Conservation (phyloP, 2,113 vertebrate genomes). For the Spheniscus mendiculus region DNA sequence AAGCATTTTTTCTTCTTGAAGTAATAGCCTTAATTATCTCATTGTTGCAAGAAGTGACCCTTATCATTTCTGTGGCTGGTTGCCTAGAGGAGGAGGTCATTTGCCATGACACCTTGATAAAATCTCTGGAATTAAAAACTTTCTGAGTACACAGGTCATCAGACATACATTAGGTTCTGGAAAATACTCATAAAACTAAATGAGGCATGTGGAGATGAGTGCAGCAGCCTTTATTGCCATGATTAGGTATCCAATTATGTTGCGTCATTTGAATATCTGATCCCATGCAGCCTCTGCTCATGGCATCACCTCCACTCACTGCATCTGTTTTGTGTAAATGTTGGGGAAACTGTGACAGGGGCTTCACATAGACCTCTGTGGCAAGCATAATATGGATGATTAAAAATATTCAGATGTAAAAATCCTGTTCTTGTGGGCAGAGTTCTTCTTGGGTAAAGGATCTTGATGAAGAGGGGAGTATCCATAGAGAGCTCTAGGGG, state of each 20-base stretch:
- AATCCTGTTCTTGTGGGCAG: neutral
- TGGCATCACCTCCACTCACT: neutral
- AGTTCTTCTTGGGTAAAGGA: neutral
- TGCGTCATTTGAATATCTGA: neutral
- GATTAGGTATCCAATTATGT: neutral
- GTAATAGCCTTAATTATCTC: neutral
- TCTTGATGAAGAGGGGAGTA: neutral
- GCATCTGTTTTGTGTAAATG: neutral
- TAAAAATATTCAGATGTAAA: neutral
- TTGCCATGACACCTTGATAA: neutral
- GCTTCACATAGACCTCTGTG: neutral
- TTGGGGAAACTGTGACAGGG: neutral
- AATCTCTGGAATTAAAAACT: neutral
- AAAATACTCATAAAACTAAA: constrained; percentile 12
- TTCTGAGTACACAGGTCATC: neutral
- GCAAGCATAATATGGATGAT: neutral
- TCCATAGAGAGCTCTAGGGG: neutral
- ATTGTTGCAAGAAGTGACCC: neutral
- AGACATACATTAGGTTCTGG: neutral
- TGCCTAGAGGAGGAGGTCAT: neutral
- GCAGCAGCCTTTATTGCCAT: neutral
- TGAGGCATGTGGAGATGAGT: neutral
- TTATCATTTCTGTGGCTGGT: neutral
- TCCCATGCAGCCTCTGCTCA: neutral
- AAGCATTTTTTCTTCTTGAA: neutral